Conservation (phyloP, 2,797 vertebrate genomes). For the Stomatorhinus walkeri region DNA sequence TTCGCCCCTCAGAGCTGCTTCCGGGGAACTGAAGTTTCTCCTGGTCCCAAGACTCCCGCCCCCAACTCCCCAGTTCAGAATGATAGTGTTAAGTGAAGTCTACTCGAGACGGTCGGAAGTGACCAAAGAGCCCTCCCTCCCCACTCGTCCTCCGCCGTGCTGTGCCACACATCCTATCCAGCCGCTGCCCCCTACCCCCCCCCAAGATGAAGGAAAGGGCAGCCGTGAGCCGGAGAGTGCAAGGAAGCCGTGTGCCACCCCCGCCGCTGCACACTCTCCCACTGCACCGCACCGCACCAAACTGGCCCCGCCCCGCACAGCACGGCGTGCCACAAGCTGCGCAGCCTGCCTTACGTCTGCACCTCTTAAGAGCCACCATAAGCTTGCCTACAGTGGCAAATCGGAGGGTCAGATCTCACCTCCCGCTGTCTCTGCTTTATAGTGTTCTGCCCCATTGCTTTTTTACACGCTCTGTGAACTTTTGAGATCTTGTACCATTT, state of each 20-base stretch:
- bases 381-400: conserved; percentile 20
- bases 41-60: neutral
- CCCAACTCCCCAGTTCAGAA: neutral
- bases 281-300: neutral
- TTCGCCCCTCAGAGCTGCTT: neutral
- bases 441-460: conserved; percentile 19
- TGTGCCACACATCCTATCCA: neutral
- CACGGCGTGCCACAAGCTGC: conserved; percentile 27
- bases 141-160: neutral
- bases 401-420: conserved; percentile 13
- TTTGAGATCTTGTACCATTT: conserved; percentile 31
- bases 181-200: neutral
- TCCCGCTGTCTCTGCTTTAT: conserved; percentile 6
- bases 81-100: neutral
- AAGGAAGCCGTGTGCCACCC: neutral
- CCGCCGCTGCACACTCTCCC: neutral
- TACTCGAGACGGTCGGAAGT: neutral
- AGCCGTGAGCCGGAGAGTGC: neutral
- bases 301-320: conserved; percentile 33
- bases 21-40: neutral
- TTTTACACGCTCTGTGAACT: conserved; percentile 14
- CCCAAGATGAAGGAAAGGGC: neutral
- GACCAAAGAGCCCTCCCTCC: conserved; percentile 1
- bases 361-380: neutral
- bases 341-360: conserved; percentile 42